Base-by-base conservation (phyloP, 2,888 invertebrate genomes). In the Xestia c-nigrum region DNA sequence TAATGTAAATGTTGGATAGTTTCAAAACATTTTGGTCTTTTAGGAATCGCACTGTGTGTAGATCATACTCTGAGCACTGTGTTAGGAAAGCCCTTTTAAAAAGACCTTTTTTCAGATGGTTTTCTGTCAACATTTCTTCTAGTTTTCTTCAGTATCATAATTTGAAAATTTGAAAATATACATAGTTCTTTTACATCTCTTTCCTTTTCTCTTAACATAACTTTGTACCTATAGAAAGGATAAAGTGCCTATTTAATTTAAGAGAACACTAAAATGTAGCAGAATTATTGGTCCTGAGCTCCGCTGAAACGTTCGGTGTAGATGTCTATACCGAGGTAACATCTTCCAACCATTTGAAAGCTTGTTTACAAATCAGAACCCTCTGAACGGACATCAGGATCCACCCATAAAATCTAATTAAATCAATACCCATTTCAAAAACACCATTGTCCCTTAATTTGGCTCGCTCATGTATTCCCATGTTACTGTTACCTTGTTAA, bases 401-500 rank as follows among this genome's bases (percentile, higher is more conserved):
- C 16, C 21, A 16, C 21, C 38, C 74, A 52, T 78, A 76, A 70
- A 70, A 76, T 61, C 21, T n/a, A 50, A 69, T 73, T 65, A 78
- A 83, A 83, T 68, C 79, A 78, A 61, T 78, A 66, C 12, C 52
- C 46, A 70, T 82, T 64, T 21, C 40, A 57, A 47, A 57, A 74
- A 43, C 40, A 52, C 59, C 46, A 57, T 24, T 69, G 50, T 63
- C 64, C 59, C 65, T 72, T 71, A 46, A 73, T 74, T 81, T 81
- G 68, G 66, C 59, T 12, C 31, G 40, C 40, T 76, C 76, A 40
- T 80, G 85, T 57, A 57, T 50, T 50, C 21, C 57, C 50, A 73
- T 79, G 76, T 79, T 68, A 68, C 72, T 38, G 69, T 79, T 74
- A 76, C 73, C 64, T 73, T 79, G 67, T 78, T 78, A 73, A 84